phyloP scores from a whole-genome alignment of 1,140 invertebrate genomes.

The Helicorthomorpha holstii region DNA sequence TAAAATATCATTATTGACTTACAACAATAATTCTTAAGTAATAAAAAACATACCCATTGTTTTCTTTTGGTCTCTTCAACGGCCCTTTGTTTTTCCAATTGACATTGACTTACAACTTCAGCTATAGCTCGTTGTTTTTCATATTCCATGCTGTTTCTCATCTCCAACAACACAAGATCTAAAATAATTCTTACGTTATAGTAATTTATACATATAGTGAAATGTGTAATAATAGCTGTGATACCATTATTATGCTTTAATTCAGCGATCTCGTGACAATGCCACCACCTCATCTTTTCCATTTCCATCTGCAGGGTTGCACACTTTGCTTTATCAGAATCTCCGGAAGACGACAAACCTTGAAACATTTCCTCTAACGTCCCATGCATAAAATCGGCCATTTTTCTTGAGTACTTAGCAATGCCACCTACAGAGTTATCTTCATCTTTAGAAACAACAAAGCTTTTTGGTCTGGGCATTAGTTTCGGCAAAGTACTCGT shows the following conservation, averaged over 20 bases:
- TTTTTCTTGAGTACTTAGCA: conserved; percentile 17
- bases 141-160: conserved; percentile 41
- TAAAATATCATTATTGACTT: conserved; percentile 10
- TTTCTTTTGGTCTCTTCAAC: conserved; percentile 59
- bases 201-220: background rate
- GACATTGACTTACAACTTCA: conserved; percentile 38
- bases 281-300: conserved; percentile 42
- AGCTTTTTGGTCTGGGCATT: no score
- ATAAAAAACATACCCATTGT: conserved; percentile 42
- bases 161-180: conserved; percentile 37
- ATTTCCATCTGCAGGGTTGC: conserved; percentile 40
- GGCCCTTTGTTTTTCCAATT: conserved; percentile 42
- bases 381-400: conserved; percentile 35
- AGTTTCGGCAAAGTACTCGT: no score
- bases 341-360: conserved; percentile 29
- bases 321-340: conserved; percentile 36
- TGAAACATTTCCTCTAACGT: conserved; percentile 37
- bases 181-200: conserved; percentile 18
- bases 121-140: conserved; percentile 41
- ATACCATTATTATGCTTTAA: conserved; percentile 38
- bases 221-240: background rate
- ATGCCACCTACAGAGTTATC: no score
- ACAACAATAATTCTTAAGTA: background rate
- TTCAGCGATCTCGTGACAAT: conserved; percentile 41
- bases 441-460: no score